phyloP scores from a whole-genome alignment of 2,888 invertebrate species.

The Nemoura dubitans region DNA sequence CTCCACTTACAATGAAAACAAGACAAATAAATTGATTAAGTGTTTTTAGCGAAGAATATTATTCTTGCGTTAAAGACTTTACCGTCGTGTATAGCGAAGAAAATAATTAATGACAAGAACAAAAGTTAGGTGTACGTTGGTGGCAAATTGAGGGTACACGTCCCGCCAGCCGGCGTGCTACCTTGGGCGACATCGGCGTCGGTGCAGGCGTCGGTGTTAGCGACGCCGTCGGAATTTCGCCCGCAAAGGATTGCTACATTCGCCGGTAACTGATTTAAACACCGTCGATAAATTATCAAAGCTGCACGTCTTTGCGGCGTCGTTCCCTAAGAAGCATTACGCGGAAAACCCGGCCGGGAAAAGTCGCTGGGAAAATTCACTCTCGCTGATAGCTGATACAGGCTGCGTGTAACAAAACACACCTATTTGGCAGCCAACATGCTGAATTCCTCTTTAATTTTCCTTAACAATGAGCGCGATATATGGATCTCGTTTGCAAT shows the following conservation, averaged over 20 bases:
- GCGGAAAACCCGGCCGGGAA: neutral
- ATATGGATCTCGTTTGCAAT: neutral
- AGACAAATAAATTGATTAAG: conserved; percentile 37
- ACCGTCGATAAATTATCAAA: conserved; percentile 18
- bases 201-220: conserved; percentile 22
- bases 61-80: conserved; percentile 16
- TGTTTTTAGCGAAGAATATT: conserved; percentile 13
- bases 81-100: neutral
- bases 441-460: neutral
- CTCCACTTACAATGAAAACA: conserved; percentile 26
- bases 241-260: conserved; percentile 31
- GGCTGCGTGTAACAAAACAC: neutral
- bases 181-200: neutral
- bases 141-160: neutral
- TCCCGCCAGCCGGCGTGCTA: neutral
- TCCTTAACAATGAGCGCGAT: neutral
- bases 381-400: neutral
- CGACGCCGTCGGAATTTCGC: conserved; percentile 2
- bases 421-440: neutral
- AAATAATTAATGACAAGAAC: conserved; percentile 27
- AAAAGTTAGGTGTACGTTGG: conserved; percentile 21
- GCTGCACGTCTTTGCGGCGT: neutral
- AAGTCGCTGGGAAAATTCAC: neutral
- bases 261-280: conserved; percentile 29
- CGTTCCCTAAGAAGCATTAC: neutral